Evolutionary conservation across 2,113 vertebrate genomes (phyloP).

Genomic region (Steatornis caripensis): DNA sequence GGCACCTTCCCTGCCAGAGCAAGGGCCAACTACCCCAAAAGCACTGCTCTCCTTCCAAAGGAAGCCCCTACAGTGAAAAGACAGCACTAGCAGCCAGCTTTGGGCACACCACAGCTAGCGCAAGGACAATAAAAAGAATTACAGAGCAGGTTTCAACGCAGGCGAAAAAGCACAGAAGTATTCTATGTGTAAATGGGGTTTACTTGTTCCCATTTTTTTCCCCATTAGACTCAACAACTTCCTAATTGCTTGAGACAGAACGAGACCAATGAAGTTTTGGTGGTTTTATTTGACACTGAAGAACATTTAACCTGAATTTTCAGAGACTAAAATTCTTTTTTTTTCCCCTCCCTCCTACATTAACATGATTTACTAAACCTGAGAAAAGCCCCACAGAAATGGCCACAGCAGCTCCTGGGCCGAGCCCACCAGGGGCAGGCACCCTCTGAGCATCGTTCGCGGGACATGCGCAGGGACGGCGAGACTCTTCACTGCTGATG

Average conservation of each 20-base stretch:
- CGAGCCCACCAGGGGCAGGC: fast-evolving
- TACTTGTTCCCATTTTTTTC: neutral
- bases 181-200: fast-evolving
- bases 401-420: neutral
- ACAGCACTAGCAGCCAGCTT: fast-evolving
- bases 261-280: neutral
- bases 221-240: neutral
- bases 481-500: neutral
- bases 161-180: fast-evolving
- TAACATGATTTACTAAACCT: neutral
- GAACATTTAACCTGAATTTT: neutral
- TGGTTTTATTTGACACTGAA: neutral
- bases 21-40: neutral
- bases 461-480: neutral
- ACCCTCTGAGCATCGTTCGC: neutral
- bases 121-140: no score
- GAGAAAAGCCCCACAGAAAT: neutral
- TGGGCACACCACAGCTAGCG: neutral
- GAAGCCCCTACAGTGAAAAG: neutral
- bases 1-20: neutral
- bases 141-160: neutral
- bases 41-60: fast-evolving
- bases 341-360: neutral
- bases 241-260: neutral
- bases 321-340: neutral